A percentile compares a stretch with the other conserved stretches of the same genome.
Evolutionary conservation across 2,113 vertebrate genomes (phyloP).

Genomic region (Numenius arquata): DNA sequence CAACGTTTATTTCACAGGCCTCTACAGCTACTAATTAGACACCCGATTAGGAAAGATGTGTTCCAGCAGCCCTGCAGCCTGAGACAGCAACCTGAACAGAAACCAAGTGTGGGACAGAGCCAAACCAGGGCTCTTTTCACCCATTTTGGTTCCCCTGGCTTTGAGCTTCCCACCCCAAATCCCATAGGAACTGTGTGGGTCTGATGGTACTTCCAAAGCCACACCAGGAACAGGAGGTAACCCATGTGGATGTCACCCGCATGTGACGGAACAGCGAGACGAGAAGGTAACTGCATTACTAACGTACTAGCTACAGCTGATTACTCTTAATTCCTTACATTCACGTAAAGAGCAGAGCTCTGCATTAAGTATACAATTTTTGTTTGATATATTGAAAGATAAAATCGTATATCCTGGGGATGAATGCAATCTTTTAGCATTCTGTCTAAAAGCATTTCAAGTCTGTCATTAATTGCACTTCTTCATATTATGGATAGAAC

Average conservation of each 20-base stretch:
- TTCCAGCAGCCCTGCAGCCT: background rate
- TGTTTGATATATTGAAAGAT: background rate
- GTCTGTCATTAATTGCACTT: background rate
- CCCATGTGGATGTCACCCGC: background rate
- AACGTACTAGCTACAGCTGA: conserved; percentile 9
- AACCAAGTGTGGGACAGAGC: background rate
- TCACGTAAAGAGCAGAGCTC: background rate
- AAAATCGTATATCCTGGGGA: background rate
- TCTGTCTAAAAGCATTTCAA: background rate
- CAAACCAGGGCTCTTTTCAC: background rate
- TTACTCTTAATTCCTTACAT: background rate
- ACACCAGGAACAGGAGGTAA: rapidly evolving
- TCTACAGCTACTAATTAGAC: background rate
- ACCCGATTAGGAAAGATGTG: background rate
- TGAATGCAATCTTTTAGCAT: background rate
- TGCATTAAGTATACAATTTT: background rate
- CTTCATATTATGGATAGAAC: background rate
- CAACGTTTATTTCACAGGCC: background rate
- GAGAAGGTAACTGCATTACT: background rate
- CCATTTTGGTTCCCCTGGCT: background rate
- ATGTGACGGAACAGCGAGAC: background rate
- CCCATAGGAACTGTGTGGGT: rapidly evolving
- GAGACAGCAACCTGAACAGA: background rate
- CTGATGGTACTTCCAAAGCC: background rate
- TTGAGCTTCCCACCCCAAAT: background rate